Percentiles rank a stretch among this genome's conserved stretches.
Evolutionary conservation across 2,888 invertebrate genomes (phyloP).

Genomic region (Drosophila peninsularis): DNA sequence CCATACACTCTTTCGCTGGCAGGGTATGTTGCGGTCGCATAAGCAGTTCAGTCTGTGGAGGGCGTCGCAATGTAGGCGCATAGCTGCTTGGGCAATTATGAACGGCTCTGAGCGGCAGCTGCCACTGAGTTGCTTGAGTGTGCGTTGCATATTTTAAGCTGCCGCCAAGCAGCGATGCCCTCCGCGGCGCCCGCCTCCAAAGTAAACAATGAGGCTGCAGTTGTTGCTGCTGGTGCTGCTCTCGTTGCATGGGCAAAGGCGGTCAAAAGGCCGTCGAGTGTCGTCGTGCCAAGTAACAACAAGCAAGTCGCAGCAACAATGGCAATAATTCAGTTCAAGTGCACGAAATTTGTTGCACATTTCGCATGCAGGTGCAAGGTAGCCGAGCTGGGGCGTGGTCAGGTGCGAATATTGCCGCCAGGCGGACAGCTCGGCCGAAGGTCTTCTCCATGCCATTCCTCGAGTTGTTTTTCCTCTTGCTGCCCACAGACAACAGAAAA

Average conservation of each 20-base stretch:
- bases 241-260: conserved; percentile 54
- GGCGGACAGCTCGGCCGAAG: conserved; percentile 50
- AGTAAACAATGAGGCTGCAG: conserved; percentile 31
- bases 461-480: conserved; percentile 16
- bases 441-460: conserved; percentile 33
- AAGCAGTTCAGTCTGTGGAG: no score
- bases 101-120: conserved; percentile 48
- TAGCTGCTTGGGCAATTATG: conserved; percentile 49
- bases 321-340: conserved; percentile 63
- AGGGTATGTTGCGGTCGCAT: no score
- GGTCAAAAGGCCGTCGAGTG: conserved; percentile 76
- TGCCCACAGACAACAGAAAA: conserved; percentile 10
- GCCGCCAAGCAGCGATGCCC: not conserved
- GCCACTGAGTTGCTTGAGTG: conserved; percentile 63
- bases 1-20: not conserved
- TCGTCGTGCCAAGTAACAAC: conserved; percentile 47
- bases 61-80: not conserved
- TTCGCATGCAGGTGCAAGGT: conserved; percentile 64
- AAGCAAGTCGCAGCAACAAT: conserved; percentile 35
- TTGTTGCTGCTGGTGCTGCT: conserved; percentile 7
- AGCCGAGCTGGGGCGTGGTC: conserved; percentile 34
- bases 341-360: conserved; percentile 71
- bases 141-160: conserved; percentile 69
- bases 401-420: conserved; percentile 45
- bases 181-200: not conserved